Evolutionary conservation across 2,888 invertebrate species (phyloP), one percentile per base, ranked within the genome.

Genomic region (Acrocyrtus sp.): DNA sequence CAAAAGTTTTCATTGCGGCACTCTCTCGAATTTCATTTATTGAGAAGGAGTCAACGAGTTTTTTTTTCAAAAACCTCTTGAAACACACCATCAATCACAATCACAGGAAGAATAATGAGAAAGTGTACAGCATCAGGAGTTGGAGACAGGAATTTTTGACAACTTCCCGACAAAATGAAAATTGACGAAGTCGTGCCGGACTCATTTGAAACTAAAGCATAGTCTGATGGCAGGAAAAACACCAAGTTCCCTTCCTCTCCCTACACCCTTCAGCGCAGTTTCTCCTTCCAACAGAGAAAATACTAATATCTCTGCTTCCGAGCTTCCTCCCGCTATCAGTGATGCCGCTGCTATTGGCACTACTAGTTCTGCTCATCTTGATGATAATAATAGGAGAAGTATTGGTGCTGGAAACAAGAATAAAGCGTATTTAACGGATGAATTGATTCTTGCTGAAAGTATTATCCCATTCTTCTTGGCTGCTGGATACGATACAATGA

Each of bases 141-240:
- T 17, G 24, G 39, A 61, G 60, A 60, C 43, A 53, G 17, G 76
- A 78, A 53, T 76, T 76, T 62, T 29, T 74, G 27, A 60, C 61
- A 72, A 22, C 56, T 76, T 27, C 39, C 66, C 15, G 75, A 75
- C 41, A 47, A 72, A 58, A 62, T 75, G 62, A 75, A 68, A 72
- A 48, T 57, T 54, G 62, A 73, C 47, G 75, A 73, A 45, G 50
- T 58, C 24, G 69, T 57, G n/a, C 24, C 50, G 51, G 54, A 53
- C 24, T 17, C 27, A 34, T 70, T 70, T 56, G 62, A 62, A 34
- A 70, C 24, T 56, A 62, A 57, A 48, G 67, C 75, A 45, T 21
- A 61, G 61, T 56, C 56, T 50, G 66, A 61, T 61, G 69, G 56
- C 50, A 60, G 22, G 26, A 43, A 6, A n/a, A 43, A 5, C n/a